Conservation (phyloP, 2,888 invertebrate genomes). For the Drosophila phalerata region DNA sequence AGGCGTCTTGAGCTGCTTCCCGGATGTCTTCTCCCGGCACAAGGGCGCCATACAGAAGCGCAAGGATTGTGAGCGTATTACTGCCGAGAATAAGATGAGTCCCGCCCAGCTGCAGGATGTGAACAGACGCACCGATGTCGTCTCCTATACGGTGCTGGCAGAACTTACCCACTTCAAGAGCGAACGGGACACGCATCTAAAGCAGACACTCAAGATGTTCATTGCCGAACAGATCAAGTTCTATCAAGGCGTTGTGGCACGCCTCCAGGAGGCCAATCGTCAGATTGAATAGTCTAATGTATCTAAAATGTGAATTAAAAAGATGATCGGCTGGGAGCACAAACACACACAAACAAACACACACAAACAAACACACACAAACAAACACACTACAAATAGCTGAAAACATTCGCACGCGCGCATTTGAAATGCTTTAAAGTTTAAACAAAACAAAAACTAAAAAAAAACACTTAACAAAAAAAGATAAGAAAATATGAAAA, state of each 20-base stretch:
- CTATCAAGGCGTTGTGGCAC: slow-evolving; percentile 93
- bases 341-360: slow-evolving; percentile 37
- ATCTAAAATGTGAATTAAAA: slow-evolving; percentile 6
- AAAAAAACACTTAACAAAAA: slow-evolving; percentile 23
- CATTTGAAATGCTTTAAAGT: slow-evolving; percentile 74
- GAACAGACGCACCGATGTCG: slow-evolving; percentile 93
- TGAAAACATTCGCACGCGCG: slow-evolving; percentile 76
- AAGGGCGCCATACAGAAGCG: slow-evolving; percentile 96
- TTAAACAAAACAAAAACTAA: slow-evolving; percentile 25
- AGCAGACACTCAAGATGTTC: slow-evolving; percentile 93
- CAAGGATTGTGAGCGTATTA: slow-evolving; percentile 93
- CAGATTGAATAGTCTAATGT: slow-evolving; percentile 84
- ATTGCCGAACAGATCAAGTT: slow-evolving; percentile 95
- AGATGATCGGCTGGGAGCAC: slow-evolving; percentile 58
- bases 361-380: slow-evolving; percentile 49
- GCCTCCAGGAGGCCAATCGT: slow-evolving; percentile 88
- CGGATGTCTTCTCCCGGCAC: slow-evolving; percentile 95
- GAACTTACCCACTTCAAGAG: slow-evolving; percentile 97
- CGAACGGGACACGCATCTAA: slow-evolving; percentile 94
- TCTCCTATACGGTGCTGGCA: slow-evolving; percentile 96
- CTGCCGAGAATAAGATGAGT: slow-evolving; percentile 93
- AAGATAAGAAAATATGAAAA: slow-evolving; percentile 6
- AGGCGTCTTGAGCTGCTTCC: slow-evolving; percentile 95
- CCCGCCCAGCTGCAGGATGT: slow-evolving; percentile 93
- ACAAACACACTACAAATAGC: slow-evolving; percentile 52